Base-by-base conservation (phyloP, 2,888 invertebrate species). In the Mesoligia furuncula region DNA sequence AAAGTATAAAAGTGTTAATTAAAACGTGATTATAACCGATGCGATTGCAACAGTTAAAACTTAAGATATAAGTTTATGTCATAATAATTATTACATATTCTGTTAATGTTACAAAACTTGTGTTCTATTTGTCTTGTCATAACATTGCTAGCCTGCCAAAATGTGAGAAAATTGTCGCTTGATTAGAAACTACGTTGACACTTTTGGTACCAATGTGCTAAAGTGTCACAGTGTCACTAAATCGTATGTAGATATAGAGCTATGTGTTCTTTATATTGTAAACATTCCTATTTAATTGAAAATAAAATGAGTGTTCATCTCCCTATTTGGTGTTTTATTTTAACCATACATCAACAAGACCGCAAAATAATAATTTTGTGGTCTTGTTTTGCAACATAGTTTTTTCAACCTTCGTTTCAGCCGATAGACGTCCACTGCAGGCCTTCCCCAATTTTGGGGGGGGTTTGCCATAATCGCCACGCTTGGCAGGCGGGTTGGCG, bases 231-330 rank as follows among this genome's bases (percentile, higher is more conserved):
- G 48, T 84, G 69, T 65, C 39, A 65, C 51, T 80, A 66, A 31
- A 67, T 75, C 20, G 42, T 77, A 45, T 61, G 72, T 77, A 79
- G 74, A 73, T 64, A 61, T 62, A 79, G 64, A 71, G 51, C 27
- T 64, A 87, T 42, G 62, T 79, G 78, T 79, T 79, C 70, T 75
- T 31, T 83, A 65, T 59, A 81, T 79, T 86, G 82, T 79, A 80
- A 87, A 87, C 87, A 87, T 87, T 87, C 88, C 87, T 87, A 79
- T 84, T 81, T 79, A 31, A 88, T 69, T 86, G 64, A 77, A 75
- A 83, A 79, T 83, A 86, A 80, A 88, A 73, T 73, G 84, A 84
- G 73, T 84, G 75, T 80, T 61, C 64, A 77, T 74, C 77, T 80
- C 71, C 17, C 39, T 59, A 15, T 24, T 59, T 80, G 17, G 13